Evolutionary conservation across 2,888 invertebrate species (phyloP).

Genomic region (Polydesmus complanatus): DNA sequence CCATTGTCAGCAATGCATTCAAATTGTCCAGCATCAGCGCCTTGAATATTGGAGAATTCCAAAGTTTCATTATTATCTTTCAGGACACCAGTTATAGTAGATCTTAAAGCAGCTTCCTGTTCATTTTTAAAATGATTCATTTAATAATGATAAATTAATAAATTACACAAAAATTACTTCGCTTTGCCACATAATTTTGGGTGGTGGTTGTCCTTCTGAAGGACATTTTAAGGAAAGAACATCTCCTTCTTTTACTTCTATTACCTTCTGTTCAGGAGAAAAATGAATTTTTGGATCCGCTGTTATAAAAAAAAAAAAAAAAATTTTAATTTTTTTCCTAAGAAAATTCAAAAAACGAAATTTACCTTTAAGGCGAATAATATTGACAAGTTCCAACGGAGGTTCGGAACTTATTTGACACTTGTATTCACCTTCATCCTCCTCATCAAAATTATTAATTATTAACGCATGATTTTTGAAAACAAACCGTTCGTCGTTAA

Average conservation of each 20-base stretch:
- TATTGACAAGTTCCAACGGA: background rate
- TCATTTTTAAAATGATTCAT: background rate
- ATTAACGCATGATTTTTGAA: background rate
- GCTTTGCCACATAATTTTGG: background rate
- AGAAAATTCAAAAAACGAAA: background rate
- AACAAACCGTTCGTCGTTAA: background rate
- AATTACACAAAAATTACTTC: background rate
- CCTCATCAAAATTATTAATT: background rate
- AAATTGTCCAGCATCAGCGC: background rate
- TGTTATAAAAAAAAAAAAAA: background rate
- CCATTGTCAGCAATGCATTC: constrained; percentile 3
- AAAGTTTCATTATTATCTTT: background rate
- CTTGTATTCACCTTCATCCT: background rate
- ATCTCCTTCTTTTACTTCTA: background rate
- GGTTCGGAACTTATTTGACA: background rate
- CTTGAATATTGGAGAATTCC: background rate
- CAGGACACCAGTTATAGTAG: background rate
- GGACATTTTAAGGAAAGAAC: background rate
- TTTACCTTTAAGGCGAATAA: background rate
- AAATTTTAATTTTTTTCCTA: background rate
- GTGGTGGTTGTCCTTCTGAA: background rate
- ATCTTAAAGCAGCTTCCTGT: background rate
- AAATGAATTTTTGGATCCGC: background rate
- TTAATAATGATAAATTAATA: background rate
- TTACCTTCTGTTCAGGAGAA: background rate